A percentile compares a stretch with the other conserved stretches of the same genome.
Evolutionary conservation across 2,888 invertebrate species (phyloP).

Genomic region (Brachyptera risi): DNA sequence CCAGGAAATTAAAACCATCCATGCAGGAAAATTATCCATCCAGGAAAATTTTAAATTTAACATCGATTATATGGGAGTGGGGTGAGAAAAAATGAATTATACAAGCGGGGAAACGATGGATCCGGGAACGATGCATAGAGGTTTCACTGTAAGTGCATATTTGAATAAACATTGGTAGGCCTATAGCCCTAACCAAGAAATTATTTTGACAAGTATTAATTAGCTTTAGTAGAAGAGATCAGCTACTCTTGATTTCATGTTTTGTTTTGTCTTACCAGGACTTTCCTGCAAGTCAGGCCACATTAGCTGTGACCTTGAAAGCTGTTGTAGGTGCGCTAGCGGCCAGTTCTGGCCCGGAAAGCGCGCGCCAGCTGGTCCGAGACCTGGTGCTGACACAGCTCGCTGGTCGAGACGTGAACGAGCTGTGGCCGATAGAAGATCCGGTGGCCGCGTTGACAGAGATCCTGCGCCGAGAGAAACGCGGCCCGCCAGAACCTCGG

Average conservation of each 20-base stretch:
- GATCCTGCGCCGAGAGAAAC: slow-evolving; percentile 57
- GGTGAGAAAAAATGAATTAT: too few species aligned
- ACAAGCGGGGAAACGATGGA: too few species aligned
- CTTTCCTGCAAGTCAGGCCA: slow-evolving; percentile 60
- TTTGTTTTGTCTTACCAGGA: slow-evolving; percentile 53
- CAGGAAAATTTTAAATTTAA: too few species aligned
- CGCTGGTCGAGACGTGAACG: slow-evolving; percentile 78
- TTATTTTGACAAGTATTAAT: too few species aligned
- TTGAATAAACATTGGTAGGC: too few species aligned
- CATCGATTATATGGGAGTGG: too few species aligned
- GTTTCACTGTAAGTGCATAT: too few species aligned
- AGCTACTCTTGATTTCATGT: neutral
- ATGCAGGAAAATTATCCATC: too few species aligned
- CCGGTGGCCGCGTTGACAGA: slow-evolving; percentile 66
- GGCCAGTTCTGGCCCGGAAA: slow-evolving; percentile 59
- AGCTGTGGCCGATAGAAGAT: slow-evolving; percentile 76
- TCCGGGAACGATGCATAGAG: too few species aligned
- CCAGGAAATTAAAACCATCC: too few species aligned
- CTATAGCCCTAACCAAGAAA: too few species aligned
- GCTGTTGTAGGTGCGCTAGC: slow-evolving; percentile 77
- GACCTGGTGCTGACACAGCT: slow-evolving; percentile 81
- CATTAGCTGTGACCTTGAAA: slow-evolving; percentile 68
- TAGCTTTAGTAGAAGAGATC: neutral
- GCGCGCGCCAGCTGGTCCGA: slow-evolving; percentile 71
- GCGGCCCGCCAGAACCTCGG: slow-evolving; percentile 66